A percentile compares a stretch with the other conserved stretches of the same genome.
phyloP scores from a whole-genome alignment of 2,797 vertebrate species.

The Macrochelys suwanniensis region DNA sequence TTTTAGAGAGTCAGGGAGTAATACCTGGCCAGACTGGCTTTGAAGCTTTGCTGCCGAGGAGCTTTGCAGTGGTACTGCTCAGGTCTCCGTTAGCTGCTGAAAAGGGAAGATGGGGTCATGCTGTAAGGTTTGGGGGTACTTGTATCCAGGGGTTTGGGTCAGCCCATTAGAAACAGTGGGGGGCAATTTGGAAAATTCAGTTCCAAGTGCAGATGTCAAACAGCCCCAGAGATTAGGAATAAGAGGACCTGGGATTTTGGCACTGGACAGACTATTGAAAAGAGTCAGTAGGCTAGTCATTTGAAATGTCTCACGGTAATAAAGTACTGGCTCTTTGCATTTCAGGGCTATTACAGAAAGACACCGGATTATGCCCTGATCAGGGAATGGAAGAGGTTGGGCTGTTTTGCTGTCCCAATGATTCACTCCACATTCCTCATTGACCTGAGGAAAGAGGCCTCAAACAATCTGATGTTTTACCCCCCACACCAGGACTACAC shows the following conservation, averaged over 20 bases:
- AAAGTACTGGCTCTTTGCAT: not conserved
- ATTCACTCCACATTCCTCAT: constrained; percentile 95
- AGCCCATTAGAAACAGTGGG: not conserved
- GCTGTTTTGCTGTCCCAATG: constrained; percentile 95
- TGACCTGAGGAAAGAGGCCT: constrained; percentile 91
- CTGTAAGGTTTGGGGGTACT: not conserved
- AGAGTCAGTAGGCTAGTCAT: not conserved
- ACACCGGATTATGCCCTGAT: constrained; percentile 95
- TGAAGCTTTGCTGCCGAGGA: not conserved
- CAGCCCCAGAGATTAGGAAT: not conserved
- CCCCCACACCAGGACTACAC: constrained; percentile 95
- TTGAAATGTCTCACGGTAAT: not conserved
- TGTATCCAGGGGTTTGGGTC: not conserved
- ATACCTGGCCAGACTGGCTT: not conserved
- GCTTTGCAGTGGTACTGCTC: not conserved
- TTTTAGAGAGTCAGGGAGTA: not conserved
- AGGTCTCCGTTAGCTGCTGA: not conserved
- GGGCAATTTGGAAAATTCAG: not conserved
- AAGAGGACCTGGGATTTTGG: not conserved
- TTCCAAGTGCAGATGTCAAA: not conserved
- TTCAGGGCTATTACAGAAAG: constrained; percentile 95
- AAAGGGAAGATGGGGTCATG: not conserved
- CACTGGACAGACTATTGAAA: not conserved
- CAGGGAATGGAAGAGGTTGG: constrained; percentile 93
- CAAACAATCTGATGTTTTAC: constrained; percentile 88